Percentiles rank a stretch among this genome's conserved stretches.
These are phyloP conservation scores for Drosophila monieri DNA, from an alignment of 2,888 invertebrate species.

Conservation along the genomic window DNA sequence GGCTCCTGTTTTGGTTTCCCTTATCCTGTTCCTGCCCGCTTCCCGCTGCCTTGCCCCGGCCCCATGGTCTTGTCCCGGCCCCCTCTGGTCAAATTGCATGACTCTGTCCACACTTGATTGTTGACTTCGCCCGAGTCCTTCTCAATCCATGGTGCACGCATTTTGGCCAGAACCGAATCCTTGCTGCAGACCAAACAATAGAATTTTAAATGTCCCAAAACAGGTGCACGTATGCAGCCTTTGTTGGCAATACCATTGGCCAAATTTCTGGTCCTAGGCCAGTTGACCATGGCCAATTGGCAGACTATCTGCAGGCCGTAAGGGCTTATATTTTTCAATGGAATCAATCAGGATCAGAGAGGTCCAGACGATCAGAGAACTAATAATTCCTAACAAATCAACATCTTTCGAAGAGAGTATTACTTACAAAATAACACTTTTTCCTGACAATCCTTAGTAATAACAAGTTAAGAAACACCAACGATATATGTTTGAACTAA, in stretches of 20 bases:
- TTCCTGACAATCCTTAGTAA: no score
- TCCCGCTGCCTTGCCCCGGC: background rate
- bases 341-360: conserved; percentile 26
- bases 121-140: conserved; percentile 35
- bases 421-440: no score
- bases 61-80: background rate
- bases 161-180: conserved; percentile 46
- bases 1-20: conserved; percentile 4
- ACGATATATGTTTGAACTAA: background rate
- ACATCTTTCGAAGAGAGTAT: no score
- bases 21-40: conserved; percentile 1
- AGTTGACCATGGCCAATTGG: conserved; percentile 31
- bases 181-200: conserved; percentile 56
- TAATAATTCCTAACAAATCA: no score
- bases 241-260: background rate
- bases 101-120: conserved; percentile 38
- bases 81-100: conserved; percentile 38
- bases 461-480: no score
- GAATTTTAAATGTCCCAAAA: conserved; percentile 71
- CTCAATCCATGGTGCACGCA: conserved; percentile 40
- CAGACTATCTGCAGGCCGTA: conserved; percentile 6
- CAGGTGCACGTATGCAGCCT: conserved; percentile 51
- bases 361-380: background rate
- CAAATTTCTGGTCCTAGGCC: conserved; percentile 7
- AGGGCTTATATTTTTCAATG: conserved; percentile 13